A percentile compares a stretch with the other conserved stretches of the same genome.
phyloP scores from a whole-genome alignment of 1,140 invertebrate genomes.

The Gerris buenoi region DNA sequence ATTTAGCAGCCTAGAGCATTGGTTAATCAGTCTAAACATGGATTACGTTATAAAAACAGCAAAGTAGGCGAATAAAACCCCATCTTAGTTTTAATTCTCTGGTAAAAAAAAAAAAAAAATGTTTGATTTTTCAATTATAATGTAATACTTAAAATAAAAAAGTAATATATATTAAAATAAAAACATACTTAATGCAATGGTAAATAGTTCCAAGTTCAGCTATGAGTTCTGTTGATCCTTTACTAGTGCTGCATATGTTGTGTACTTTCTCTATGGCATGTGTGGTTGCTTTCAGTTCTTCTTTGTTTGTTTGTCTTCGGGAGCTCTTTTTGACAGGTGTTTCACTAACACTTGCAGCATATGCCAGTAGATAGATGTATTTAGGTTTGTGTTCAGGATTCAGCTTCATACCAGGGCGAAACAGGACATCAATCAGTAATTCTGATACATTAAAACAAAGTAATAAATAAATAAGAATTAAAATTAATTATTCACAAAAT shows the following conservation, averaged over 20 bases:
- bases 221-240: slow-evolving; percentile 81
- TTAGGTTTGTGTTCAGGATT: slow-evolving; percentile 95
- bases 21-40: too few species aligned
- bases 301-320: slow-evolving; percentile 49
- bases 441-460: too few species aligned
- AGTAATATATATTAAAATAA: too few species aligned
- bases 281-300: slow-evolving; percentile 78
- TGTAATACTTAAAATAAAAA: too few species aligned
- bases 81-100: too few species aligned
- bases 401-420: slow-evolving; percentile 81
- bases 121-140: too few species aligned
- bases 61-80: not conserved
- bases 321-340: slow-evolving; percentile 52
- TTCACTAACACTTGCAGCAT: slow-evolving; percentile 87
- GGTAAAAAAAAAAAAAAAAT: too few species aligned
- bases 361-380: slow-evolving; percentile 89
- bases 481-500: too few species aligned
- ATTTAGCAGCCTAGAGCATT: too few species aligned
- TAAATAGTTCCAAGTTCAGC: slow-evolving; percentile 80
- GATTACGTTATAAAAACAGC: too few species aligned
- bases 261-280: slow-evolving; percentile 90
- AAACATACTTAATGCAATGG: slow-evolving; percentile 72
- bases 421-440: slow-evolving; percentile 81
- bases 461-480: too few species aligned
- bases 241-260: slow-evolving; percentile 73